Evolutionary conservation across 2,113 vertebrate genomes (phyloP), one percentile per base, ranked within the genome.

Genomic region (Caranx melampygus): DNA sequence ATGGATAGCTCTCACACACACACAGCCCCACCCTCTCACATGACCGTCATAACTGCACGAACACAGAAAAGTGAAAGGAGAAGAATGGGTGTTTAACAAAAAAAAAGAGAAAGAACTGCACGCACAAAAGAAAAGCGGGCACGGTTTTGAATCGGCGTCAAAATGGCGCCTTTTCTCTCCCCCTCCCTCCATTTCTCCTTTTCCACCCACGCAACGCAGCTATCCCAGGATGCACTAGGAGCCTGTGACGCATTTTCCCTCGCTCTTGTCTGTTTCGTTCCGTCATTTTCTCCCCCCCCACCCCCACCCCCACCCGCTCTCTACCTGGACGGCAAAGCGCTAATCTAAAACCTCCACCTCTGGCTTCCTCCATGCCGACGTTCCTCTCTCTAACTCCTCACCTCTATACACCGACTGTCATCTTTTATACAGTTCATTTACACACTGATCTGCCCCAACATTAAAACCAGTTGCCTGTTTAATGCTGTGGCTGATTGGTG

Each of bases 141-240:
- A 26, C 14, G 21, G 49, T 87, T 91, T 93, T 91, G 80, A 91
- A 92, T 83, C 18, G 0, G 6, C 61, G 72, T 90, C 93, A 91
- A 92, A 87, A 92, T 93, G 92, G 91, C 92, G 88, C 88, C 92
- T 44, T 89, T 89, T 90, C 60, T 60, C 61, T 75, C 85, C 88
- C 1, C 83, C 63, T 71, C 47, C 71, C 70, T 82, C 72, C 55
- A 15, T 74, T 51, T 74, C 68, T 85, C 70, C 61, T 72, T 61
- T n/a, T 82, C 78, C 85, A 61, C 70, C 84, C 60, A 89, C 78
- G 63, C 86, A 68, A 72, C 84, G 61, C 77, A 55, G 82, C 76
- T 49, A 85, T 89, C 91, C 91, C 90, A 92, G 58, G 84, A 92
- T 92, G 91, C 92, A 88, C 51, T 20, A 40, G 84, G 69, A 78